phyloP scores from a whole-genome alignment of 2,888 invertebrate species.

The Lithophane socia region DNA sequence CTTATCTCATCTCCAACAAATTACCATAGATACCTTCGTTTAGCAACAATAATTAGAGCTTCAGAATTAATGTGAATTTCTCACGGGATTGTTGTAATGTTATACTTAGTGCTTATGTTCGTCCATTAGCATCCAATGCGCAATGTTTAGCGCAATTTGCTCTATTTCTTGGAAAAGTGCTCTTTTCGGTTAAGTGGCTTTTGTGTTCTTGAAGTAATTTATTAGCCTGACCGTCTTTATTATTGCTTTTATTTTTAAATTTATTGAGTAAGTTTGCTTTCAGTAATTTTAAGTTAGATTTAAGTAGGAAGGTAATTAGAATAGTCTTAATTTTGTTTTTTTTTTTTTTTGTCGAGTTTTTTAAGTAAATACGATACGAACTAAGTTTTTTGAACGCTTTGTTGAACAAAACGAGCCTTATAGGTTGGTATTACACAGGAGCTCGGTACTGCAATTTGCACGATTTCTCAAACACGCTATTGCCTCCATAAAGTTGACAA shows the following conservation, averaged over 20 bases:
- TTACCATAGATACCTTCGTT: slow-evolving; percentile 40
- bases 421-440: not conserved
- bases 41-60: slow-evolving; percentile 56
- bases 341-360: not conserved
- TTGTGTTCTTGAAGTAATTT: slow-evolving; percentile 30
- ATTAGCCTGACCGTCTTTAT: slow-evolving; percentile 6
- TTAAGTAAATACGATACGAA: not conserved
- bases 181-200: slow-evolving; percentile 19
- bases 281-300: not conserved
- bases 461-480: slow-evolving; percentile 44
- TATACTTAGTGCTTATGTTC: slow-evolving; percentile 51
- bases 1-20: slow-evolving; percentile 46
- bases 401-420: not conserved
- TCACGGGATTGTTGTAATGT: slow-evolving; percentile 52
- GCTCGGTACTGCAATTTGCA: not conserved
- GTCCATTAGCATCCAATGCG: slow-evolving; percentile 51
- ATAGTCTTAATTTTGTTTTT: not conserved
- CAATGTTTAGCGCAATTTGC: slow-evolving; percentile 50
- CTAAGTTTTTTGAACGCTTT: not conserved
- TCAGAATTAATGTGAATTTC: slow-evolving; percentile 55
- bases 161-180: slow-evolving; percentile 39
- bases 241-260: not conserved
- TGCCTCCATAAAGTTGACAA: slow-evolving; percentile 32
- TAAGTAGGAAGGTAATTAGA: not conserved
- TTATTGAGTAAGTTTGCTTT: not conserved